Conservation (phyloP, 2,113 vertebrate species). For the Nycticebus coucang region DNA sequence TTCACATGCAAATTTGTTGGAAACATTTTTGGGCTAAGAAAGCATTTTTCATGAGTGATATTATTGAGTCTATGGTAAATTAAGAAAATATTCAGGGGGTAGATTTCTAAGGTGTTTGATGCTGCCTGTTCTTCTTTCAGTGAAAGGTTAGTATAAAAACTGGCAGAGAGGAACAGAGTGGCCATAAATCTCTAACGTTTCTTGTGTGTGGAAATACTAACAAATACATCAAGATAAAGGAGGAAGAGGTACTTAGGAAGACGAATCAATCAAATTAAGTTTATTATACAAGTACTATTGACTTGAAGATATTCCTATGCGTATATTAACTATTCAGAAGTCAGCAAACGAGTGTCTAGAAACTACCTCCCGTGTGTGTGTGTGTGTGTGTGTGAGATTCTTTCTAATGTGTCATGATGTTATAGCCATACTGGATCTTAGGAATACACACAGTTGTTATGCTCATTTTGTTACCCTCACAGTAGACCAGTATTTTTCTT, state of each 20-base stretch:
- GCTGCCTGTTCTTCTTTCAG: neutral
- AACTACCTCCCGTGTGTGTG: neutral
- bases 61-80: neutral
- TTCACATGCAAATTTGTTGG: slow-evolving; percentile 1
- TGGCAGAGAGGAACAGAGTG: neutral
- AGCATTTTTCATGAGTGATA: neutral
- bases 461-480: neutral
- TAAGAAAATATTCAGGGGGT: neutral
- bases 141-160: neutral
- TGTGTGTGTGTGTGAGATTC: neutral
- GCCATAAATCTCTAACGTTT: neutral
- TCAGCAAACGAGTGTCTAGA: neutral
- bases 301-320: neutral
- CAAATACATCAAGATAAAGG: neutral
- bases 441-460: neutral
- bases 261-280: neutral
- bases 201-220: neutral
- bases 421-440: neutral
- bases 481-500: neutral
- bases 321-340: neutral
- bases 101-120: slow-evolving; percentile 28
- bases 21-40: slow-evolving; percentile 21
- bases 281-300: neutral
- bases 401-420: neutral
- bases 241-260: neutral